Conservation (phyloP, 2,113 vertebrate species). For the Bos javanicus region DNA sequence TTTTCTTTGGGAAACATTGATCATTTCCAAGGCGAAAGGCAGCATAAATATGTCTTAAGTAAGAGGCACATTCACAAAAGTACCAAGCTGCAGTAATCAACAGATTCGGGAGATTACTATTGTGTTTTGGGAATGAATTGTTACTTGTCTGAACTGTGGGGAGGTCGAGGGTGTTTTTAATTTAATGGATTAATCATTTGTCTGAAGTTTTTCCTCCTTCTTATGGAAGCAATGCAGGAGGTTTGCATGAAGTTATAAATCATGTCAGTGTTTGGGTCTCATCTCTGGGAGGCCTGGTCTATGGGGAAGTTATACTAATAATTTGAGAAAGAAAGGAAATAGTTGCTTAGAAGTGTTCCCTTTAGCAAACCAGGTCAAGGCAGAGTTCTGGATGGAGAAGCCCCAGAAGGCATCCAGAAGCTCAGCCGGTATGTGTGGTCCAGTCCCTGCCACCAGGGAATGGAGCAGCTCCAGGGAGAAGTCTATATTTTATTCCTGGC, state of each 20-base stretch:
- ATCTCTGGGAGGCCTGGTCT: background rate
- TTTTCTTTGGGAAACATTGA: background rate
- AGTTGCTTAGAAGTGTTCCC: background rate
- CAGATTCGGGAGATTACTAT: slow-evolving; percentile 36
- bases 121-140: slow-evolving; percentile 12
- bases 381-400: background rate
- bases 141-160: slow-evolving; percentile 2
- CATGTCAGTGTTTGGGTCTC: slow-evolving; percentile 7
- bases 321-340: background rate
- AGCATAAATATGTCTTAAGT: background rate
- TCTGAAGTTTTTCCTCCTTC: slow-evolving; percentile 32
- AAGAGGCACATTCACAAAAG: background rate
- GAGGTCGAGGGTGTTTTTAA: slow-evolving; percentile 47
- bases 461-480: background rate
- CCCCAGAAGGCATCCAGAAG: background rate
- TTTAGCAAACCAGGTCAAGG: background rate
- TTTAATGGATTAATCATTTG: slow-evolving; percentile 73
- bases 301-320: background rate
- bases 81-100: background rate
- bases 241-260: slow-evolving; percentile 44
- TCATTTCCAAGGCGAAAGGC: background rate
- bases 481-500: background rate
- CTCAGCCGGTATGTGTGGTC: background rate
- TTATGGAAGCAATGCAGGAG: slow-evolving; percentile 28
- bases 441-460: background rate